Evolutionary conservation across 2,797 vertebrate species (phyloP).

Genomic region (Vireo griseus): DNA sequence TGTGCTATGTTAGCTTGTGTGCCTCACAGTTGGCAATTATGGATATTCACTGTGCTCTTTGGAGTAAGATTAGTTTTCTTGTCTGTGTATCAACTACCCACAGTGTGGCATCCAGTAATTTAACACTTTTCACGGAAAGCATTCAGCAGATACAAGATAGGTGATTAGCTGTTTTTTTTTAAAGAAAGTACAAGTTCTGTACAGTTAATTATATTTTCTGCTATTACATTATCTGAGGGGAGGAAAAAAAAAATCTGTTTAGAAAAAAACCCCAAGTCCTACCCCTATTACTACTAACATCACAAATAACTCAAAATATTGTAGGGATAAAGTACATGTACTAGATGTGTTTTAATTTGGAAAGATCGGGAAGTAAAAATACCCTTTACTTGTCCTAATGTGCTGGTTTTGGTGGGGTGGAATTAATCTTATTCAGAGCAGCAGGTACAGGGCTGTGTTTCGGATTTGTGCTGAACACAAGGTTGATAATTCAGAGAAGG

Average conservation of each 20-base stretch:
- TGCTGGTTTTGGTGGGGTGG: neutral
- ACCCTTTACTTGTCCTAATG: neutral
- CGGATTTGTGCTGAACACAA: neutral
- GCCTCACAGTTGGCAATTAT: conserved; percentile 31
- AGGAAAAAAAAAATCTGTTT: neutral
- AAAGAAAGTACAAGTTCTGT: neutral
- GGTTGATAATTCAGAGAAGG: neutral
- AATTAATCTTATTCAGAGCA: neutral
- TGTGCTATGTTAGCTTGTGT: conserved; percentile 8
- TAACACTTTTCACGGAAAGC: conserved; percentile 52
- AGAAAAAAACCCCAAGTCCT: neutral
- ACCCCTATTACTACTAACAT: neutral
- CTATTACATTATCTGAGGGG: neutral
- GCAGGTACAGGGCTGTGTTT: neutral
- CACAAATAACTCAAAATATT: neutral
- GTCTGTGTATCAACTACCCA: conserved; percentile 32
- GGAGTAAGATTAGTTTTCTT: conserved; percentile 53
- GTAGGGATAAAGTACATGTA: neutral
- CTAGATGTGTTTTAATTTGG: neutral
- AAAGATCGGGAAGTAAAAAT: neutral
- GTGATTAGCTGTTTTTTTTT: neutral
- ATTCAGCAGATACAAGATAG: conserved; percentile 35
- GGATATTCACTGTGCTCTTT: conserved; percentile 6
- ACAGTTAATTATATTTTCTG: conserved; percentile 1
- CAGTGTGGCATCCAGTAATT: conserved; percentile 45